Evolutionary conservation across 1,140 invertebrate species (phyloP).

Genomic region (Lordiphosa clarofinis): DNA sequence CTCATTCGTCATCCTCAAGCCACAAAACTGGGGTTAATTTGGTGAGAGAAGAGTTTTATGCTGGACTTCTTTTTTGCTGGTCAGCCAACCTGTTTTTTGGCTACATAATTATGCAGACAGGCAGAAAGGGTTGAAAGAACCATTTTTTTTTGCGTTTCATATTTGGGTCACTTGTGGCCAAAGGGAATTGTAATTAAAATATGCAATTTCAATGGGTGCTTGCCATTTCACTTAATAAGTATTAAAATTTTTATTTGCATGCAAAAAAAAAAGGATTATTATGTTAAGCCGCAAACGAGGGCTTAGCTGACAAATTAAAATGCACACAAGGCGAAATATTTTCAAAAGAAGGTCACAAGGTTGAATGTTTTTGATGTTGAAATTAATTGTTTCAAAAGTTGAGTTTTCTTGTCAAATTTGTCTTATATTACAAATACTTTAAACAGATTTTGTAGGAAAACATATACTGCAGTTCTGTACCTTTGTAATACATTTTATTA

Average conservation of each 20-base stretch:
- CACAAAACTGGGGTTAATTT: conserved; percentile 27
- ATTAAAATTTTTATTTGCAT: conserved; percentile 26
- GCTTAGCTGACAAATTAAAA: background rate
- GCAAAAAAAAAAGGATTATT: background rate
- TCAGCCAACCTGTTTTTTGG: conserved; percentile 49
- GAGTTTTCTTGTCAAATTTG: too few relatives aligned
- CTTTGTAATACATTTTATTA: too few relatives aligned
- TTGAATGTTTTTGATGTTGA: too few relatives aligned
- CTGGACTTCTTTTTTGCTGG: conserved; percentile 29
- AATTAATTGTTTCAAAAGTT: too few relatives aligned
- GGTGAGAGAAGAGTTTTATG: conserved; percentile 19
- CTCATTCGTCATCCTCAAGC: conserved; percentile 66
- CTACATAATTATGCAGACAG: conserved; percentile 47
- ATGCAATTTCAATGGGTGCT: conserved; percentile 40
- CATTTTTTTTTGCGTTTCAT: conserved; percentile 6
- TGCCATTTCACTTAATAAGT: conserved; percentile 28
- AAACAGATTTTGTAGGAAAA: too few relatives aligned
- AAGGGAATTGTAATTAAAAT: conserved; percentile 60
- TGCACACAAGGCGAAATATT: too few relatives aligned
- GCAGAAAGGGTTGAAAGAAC: conserved; percentile 28
- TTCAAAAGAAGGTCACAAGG: background rate
- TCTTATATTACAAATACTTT: too few relatives aligned
- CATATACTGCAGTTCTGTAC: too few relatives aligned
- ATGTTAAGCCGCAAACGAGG: background rate
- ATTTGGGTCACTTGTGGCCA: conserved; percentile 30